These are phyloP conservation scores for Ficedula albicollis DNA, from an alignment of 2,797 vertebrate genomes.

Conservation along the genomic window DNA sequence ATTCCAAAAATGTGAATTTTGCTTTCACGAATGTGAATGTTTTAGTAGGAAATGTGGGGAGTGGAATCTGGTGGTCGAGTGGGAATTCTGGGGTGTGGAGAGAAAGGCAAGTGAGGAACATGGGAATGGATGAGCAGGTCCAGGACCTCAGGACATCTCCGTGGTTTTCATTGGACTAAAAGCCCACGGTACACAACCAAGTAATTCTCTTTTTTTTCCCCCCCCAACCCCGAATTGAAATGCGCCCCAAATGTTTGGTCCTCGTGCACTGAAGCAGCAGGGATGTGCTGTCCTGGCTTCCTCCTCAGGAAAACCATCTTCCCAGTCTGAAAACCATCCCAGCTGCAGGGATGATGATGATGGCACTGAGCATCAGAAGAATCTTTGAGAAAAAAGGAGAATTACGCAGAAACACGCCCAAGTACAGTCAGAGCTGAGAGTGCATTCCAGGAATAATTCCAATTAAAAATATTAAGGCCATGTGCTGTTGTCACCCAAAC, in stretches of 20 bases:
- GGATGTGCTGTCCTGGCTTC: background rate
- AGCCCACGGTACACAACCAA: background rate
- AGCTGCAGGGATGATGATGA: background rate
- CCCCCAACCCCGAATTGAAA: background rate
- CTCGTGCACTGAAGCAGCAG: background rate
- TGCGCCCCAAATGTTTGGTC: background rate
- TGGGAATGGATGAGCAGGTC: background rate
- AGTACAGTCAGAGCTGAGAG: background rate
- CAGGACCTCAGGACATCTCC: background rate
- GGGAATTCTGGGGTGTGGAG: background rate
- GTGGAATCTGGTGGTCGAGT: accelerated
- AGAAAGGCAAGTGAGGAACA: background rate
- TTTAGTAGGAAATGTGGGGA: background rate
- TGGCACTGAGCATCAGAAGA: background rate
- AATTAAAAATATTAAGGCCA: slow-evolving; percentile 13
- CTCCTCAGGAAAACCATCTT: slow-evolving; percentile 37
- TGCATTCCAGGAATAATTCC: background rate
- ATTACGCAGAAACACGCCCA: background rate
- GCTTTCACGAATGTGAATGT: too few species aligned
- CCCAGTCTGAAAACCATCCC: background rate
- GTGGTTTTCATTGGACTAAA: background rate
- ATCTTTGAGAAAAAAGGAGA: background rate
- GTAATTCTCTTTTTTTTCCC: background rate
- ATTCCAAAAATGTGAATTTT: background rate
- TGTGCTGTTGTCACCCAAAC: background rate